phyloP scores from a whole-genome alignment of 2,113 vertebrate species.

The Gorsachius goisagi region DNA sequence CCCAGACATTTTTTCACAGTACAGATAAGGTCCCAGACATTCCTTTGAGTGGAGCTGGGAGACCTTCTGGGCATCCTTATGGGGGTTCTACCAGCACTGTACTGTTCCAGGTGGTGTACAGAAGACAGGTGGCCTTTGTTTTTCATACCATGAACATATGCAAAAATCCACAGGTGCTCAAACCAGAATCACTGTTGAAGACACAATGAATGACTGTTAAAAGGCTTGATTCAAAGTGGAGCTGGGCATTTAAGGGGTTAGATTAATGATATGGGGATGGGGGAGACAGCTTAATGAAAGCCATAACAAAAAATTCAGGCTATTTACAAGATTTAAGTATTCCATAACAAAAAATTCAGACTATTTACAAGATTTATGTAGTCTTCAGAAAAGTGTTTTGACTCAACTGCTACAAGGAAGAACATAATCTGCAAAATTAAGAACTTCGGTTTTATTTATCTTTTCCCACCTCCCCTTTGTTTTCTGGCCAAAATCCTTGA shows the following conservation, averaged over 20 bases:
- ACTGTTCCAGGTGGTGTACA: background rate
- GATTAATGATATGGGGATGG: background rate
- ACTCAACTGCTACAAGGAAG: background rate
- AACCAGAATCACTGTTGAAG: background rate
- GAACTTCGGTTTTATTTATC: background rate
- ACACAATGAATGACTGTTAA: background rate
- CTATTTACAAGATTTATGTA: background rate
- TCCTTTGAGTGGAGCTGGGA: background rate
- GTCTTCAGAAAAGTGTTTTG: background rate
- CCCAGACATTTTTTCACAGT: background rate
- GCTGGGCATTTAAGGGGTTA: background rate
- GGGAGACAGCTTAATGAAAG: background rate
- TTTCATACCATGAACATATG: background rate
- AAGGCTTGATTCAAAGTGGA: background rate
- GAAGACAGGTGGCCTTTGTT: background rate
- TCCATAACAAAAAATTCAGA: background rate
- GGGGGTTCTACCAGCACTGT: background rate
- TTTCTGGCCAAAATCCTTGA: background rate
- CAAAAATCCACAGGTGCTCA: background rate
- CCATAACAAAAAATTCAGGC: background rate
- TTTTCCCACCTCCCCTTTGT: background rate
- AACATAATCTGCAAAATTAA: background rate
- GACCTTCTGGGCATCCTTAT: background rate
- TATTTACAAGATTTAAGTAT: background rate
- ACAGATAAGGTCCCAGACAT: background rate